Base-by-base conservation (phyloP, 2,113 vertebrate species). In the Oncorhynchus masou region DNA sequence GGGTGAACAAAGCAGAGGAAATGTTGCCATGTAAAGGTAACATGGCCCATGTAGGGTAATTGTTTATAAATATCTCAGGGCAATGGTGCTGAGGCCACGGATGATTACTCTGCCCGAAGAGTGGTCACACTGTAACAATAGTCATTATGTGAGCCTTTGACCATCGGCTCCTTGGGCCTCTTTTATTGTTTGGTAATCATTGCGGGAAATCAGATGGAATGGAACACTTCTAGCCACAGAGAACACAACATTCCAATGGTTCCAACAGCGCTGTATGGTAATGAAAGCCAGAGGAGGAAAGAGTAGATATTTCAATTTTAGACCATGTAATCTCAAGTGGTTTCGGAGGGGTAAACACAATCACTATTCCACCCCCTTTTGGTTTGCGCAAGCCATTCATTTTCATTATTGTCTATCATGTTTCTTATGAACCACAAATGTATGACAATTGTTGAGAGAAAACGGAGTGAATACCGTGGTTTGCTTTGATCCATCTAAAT, bases 221-320 rank as follows among this genome's bases (percentile, higher is more conserved):
- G 24, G 68, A 75, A 60, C 24, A 51, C 79, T 83, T 80, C 79
- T 71, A 54, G 1, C 77, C 74, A 54, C 72, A 80, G 70, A 78
- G 66, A 31, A 78, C 62, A 45, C 25, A 8, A n/a, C 19, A 22
- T 81, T 85, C 77, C 73, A 71, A 68, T 49, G 51, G 15, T 54
- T 54, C 51, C 16, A 19, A 16, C 51, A 54, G 51, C 1, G 51
- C 51, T 54, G 45, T 22, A 5, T 76, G 51, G 78, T 82, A 91
- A 91, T 90, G 77, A 90, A 89, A 90, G 80, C 87, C 90, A 91
- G 85, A 88, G 62, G 85, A 88, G 62, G 22, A 78, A 62, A 51
- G 64, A 71, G 75, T 82, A 83, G 80, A 89, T 77, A 76, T 80
- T 87, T 88, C 79, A 72, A 71, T 85, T 82, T 83, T 68, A 49